phyloP scores from a whole-genome alignment of 2,797 vertebrate genomes.

The Orientallactaga sibirica region DNA sequence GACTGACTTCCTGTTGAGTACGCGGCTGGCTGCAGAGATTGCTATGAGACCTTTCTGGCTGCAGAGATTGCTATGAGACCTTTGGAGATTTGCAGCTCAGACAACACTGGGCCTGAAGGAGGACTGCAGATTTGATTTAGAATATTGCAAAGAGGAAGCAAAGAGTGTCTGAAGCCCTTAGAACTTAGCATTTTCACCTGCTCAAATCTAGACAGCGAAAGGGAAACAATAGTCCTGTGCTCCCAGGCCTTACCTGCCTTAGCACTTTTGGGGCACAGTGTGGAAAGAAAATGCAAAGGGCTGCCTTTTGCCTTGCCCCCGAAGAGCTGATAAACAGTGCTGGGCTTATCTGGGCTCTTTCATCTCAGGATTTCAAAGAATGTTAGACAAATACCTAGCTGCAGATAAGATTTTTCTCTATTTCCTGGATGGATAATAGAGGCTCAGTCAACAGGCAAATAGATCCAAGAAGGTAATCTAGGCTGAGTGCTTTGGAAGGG shows the following conservation, averaged over 20 bases:
- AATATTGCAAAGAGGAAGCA: not conserved
- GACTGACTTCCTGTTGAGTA: not conserved
- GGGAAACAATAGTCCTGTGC: accelerated
- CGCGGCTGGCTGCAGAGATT: not conserved
- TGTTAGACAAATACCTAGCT: not conserved
- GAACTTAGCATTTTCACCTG: not conserved
- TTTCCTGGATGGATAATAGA: not conserved
- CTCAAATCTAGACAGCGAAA: not conserved
- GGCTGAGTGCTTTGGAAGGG: not conserved
- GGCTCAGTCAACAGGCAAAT: not conserved
- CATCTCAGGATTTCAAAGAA: conserved; percentile 41
- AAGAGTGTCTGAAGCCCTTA: not conserved
- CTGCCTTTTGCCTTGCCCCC: not conserved
- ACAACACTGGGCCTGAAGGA: not conserved
- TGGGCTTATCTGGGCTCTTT: not conserved
- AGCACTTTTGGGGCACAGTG: accelerated
- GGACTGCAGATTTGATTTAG: not conserved
- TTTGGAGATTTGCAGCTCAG: not conserved
- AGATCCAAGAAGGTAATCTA: not conserved
- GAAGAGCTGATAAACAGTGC: not conserved
- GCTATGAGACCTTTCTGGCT: not conserved
- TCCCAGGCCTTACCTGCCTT: not conserved
- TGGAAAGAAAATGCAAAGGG: not conserved
- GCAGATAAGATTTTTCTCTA: not conserved
- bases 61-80: not conserved